Evolutionary conservation across 2,113 vertebrate species (phyloP).

Genomic region (Etheostoma spectabile): DNA sequence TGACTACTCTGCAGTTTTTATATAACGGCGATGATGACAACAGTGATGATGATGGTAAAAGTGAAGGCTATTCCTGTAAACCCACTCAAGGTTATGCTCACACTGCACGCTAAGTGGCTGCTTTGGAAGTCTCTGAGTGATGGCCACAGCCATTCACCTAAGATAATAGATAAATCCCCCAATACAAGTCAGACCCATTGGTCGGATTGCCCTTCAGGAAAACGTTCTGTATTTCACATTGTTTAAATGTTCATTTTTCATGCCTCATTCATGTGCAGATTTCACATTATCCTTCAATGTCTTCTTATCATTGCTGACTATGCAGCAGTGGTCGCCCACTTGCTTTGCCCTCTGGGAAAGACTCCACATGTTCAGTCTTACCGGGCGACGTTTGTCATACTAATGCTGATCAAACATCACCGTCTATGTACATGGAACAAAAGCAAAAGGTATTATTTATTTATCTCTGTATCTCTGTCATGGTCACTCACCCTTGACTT

Average conservation of each 20-base stretch:
- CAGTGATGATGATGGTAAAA: conserved; percentile 30
- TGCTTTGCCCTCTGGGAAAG: conserved; percentile 60
- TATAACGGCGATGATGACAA: conserved; percentile 3
- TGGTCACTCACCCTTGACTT: conserved; percentile 57
- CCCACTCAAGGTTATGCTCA: conserved; percentile 64
- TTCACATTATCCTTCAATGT: conserved; percentile 61
- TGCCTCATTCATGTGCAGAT: conserved; percentile 60
- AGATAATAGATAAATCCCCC: conserved; percentile 64
- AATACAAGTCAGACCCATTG: conserved; percentile 11
- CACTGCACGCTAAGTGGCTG: conserved; percentile 45
- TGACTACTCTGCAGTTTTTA: conserved; percentile 2
- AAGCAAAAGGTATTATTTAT: conserved; percentile 9
- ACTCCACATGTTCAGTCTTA: conserved; percentile 14
- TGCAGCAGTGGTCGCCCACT: conserved; percentile 46
- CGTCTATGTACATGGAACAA: conserved; percentile 7
- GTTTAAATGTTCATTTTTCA: conserved; percentile 55
- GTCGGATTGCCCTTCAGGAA: conserved; percentile 54
- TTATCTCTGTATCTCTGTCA: conserved; percentile 45
- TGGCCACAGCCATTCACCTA: conserved; percentile 46
- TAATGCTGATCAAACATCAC: conserved; percentile 45
- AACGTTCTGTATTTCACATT: conserved; percentile 30
- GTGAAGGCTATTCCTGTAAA: conserved; percentile 53
- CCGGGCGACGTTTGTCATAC: conserved; percentile 12
- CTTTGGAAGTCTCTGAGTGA: conserved; percentile 56
- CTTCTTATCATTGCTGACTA: conserved; percentile 70